Conservation (phyloP, 2,113 vertebrate species). For the Progne subis region DNA sequence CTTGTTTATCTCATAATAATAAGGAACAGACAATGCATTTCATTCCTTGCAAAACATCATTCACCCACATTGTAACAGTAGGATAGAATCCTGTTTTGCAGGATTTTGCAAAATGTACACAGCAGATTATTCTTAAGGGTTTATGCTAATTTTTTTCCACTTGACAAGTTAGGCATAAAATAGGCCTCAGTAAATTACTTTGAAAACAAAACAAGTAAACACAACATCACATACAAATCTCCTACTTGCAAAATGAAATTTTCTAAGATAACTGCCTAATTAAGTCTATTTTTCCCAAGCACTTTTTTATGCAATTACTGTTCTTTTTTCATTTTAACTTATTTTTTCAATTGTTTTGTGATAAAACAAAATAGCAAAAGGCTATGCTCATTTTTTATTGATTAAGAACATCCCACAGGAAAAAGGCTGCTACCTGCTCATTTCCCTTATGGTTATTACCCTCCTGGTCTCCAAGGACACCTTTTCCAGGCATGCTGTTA, state of each 20-base stretch:
- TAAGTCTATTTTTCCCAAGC: neutral
- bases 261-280: neutral
- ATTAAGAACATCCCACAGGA: neutral
- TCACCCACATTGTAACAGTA: neutral
- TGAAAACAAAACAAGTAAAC: conserved; percentile 9
- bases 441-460: neutral
- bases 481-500: neutral
- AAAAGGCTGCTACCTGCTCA: neutral
- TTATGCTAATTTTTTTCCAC: conserved; percentile 28
- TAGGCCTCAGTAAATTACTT: neutral
- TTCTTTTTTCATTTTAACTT: neutral
- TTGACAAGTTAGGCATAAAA: conserved; percentile 32
- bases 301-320: neutral
- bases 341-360: neutral
- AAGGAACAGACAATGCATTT: neutral
- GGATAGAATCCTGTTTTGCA: neutral
- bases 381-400: neutral
- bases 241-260: neutral
- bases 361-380: neutral
- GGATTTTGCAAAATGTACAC: neutral
- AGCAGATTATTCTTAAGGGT: neutral
- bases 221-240: neutral
- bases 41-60: neutral
- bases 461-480: neutral
- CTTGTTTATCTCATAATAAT: neutral